Evolutionary conservation across 2,888 invertebrate species (phyloP).

Genomic region (Lochmaea crataegi): DNA sequence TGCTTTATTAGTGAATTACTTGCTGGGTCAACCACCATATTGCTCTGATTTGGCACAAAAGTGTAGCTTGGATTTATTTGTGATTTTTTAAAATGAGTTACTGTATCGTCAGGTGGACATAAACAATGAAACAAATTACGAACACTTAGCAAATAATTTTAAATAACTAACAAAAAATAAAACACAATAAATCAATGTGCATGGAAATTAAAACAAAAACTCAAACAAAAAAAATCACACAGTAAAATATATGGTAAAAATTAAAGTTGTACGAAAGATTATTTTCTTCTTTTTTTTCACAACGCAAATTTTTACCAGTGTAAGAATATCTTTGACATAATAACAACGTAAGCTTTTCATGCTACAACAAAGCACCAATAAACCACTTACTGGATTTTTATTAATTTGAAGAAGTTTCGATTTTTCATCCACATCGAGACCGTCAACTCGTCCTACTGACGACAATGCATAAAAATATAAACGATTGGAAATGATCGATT

Average conservation of each 20-base stretch:
- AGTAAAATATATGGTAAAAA: background rate
- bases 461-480: background rate
- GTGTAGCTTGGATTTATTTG: too few relatives aligned
- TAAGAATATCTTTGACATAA: background rate
- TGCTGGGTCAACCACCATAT: too few relatives aligned
- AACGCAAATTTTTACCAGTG: background rate
- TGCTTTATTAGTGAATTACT: too few relatives aligned
- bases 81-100: background rate
- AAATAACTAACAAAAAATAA: background rate
- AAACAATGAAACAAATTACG: background rate
- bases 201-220: background rate
- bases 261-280: too few relatives aligned
- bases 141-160: background rate
- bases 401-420: slow-evolving; percentile 3
- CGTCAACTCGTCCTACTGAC: background rate
- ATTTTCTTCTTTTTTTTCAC: background rate
- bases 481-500: background rate
- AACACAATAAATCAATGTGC: background rate
- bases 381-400: slow-evolving; percentile 4
- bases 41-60: too few relatives aligned
- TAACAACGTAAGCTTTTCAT: slow-evolving; percentile 7
- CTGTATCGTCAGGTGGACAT: background rate
- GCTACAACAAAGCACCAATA: background rate
- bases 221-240: background rate
- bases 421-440: background rate